phyloP scores from a whole-genome alignment of 2,888 invertebrate genomes.

The Temnothorax rugatulus region DNA sequence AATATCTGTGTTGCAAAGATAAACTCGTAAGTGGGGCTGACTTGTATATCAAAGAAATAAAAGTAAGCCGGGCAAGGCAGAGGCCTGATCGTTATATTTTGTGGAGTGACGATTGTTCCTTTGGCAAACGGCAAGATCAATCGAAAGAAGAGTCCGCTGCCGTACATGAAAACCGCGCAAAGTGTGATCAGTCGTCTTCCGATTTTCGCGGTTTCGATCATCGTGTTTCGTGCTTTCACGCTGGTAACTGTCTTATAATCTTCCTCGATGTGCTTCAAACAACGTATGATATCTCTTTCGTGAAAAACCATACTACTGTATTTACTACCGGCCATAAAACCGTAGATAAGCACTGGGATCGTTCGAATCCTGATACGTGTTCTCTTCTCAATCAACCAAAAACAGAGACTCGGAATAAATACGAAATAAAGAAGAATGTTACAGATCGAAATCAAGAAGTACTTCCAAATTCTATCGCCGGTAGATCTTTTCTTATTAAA shows the following conservation, averaged over 20 bases:
- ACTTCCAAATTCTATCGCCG: not conserved
- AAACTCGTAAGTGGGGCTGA: constrained; percentile 71
- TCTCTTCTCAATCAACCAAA: constrained; percentile 64
- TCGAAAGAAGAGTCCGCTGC: constrained; percentile 74
- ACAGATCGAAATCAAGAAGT: constrained; percentile 11
- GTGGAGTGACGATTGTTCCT: constrained; percentile 61
- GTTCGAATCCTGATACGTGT: constrained; percentile 61
- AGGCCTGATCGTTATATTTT: constrained; percentile 68
- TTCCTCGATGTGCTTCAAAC: constrained; percentile 69
- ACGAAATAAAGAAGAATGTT: constrained; percentile 60
- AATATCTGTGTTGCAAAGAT: constrained; percentile 72
- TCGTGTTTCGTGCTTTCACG: constrained; percentile 58
- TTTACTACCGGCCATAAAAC: constrained; percentile 69
- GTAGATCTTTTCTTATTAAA: no score
- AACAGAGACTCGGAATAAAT: constrained; percentile 62
- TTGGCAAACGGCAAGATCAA: constrained; percentile 71
- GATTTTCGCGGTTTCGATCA: constrained; percentile 70
- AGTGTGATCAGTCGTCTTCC: constrained; percentile 67
- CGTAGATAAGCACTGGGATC: constrained; percentile 66
- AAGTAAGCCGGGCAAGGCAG: constrained; percentile 71
- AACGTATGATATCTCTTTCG: constrained; percentile 56
- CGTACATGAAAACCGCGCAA: constrained; percentile 71
- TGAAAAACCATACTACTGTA: constrained; percentile 64
- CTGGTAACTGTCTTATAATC: constrained; percentile 68
- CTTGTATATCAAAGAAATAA: constrained; percentile 63